Conservation (phyloP, 2,113 vertebrate species). For the Phalacrocorax brasilianus region DNA sequence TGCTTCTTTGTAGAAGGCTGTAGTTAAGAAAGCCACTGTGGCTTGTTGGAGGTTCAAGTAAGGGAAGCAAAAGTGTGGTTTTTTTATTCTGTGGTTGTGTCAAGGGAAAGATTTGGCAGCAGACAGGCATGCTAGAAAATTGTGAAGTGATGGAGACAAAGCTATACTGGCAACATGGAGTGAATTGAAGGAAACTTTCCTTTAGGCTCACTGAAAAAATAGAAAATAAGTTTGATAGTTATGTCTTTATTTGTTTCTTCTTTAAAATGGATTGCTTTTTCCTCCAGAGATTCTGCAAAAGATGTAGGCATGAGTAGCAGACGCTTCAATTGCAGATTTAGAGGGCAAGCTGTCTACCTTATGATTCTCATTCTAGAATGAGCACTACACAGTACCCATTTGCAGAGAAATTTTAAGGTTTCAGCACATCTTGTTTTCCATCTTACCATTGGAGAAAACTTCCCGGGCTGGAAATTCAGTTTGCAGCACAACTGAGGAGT, state of each 20-base stretch:
- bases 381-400: background rate
- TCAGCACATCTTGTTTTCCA: background rate
- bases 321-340: background rate
- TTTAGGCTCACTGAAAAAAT: background rate
- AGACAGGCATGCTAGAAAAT: background rate
- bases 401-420: background rate
- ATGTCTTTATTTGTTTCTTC: background rate
- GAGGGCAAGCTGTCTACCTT: background rate
- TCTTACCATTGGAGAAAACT: background rate
- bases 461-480: background rate
- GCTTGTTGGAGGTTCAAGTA: background rate
- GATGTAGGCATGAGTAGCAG: background rate
- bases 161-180: background rate
- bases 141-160: background rate
- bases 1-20: background rate
- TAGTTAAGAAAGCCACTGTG: background rate
- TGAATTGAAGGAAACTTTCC: background rate
- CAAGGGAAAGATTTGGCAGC: constrained; percentile 12
- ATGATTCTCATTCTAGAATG: background rate
- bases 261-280: background rate
- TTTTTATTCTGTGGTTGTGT: background rate
- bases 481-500: background rate
- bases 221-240: background rate
- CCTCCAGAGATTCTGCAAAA: background rate
- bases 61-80: background rate